Percentiles rank a stretch among this genome's conserved stretches.
Evolutionary conservation across 2,113 vertebrate species (phyloP).

Genomic region (Heloderma charlesbogerti): DNA sequence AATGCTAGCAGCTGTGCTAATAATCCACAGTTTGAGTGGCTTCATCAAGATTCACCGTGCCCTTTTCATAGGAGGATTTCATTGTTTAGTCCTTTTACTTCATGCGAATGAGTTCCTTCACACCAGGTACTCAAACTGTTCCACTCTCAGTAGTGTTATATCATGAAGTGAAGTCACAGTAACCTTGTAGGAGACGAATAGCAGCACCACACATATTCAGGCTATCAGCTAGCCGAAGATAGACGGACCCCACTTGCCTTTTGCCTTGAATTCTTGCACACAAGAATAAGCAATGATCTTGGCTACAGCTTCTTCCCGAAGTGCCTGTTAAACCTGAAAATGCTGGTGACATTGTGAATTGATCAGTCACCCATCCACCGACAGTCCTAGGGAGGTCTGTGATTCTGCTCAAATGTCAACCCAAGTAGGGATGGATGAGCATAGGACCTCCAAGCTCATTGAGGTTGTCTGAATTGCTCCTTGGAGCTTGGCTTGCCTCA

Average conservation of each 20-base stretch:
- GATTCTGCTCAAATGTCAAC: too few relatives aligned
- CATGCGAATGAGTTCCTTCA: neutral
- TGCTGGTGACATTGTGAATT: neutral
- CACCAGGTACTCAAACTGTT: neutral
- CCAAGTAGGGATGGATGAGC: too few relatives aligned
- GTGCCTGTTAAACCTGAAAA: neutral
- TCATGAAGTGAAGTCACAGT: fast-evolving
- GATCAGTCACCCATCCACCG: too few relatives aligned
- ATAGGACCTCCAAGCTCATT: too few relatives aligned
- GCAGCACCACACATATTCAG: neutral
- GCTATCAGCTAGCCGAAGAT: neutral
- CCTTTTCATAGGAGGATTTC: slow-evolving; percentile 33
- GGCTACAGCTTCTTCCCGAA: neutral
- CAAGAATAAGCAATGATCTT: neutral
- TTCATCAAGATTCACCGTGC: slow-evolving; percentile 31
- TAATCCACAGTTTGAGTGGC: slow-evolving; percentile 48
- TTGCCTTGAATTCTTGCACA: fast-evolving
- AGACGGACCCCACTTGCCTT: fast-evolving
- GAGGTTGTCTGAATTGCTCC: too few relatives aligned
- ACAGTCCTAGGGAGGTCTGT: too few relatives aligned
- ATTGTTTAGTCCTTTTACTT: slow-evolving; percentile 12
- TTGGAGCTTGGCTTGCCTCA: too few relatives aligned
- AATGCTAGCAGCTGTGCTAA: too few relatives aligned
- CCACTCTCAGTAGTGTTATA: fast-evolving
- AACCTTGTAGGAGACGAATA: fast-evolving